A percentile compares a stretch with the other conserved stretches of the same genome.
phyloP scores from a whole-genome alignment of 2,797 vertebrate species.

The Tadarida brasiliensis region DNA sequence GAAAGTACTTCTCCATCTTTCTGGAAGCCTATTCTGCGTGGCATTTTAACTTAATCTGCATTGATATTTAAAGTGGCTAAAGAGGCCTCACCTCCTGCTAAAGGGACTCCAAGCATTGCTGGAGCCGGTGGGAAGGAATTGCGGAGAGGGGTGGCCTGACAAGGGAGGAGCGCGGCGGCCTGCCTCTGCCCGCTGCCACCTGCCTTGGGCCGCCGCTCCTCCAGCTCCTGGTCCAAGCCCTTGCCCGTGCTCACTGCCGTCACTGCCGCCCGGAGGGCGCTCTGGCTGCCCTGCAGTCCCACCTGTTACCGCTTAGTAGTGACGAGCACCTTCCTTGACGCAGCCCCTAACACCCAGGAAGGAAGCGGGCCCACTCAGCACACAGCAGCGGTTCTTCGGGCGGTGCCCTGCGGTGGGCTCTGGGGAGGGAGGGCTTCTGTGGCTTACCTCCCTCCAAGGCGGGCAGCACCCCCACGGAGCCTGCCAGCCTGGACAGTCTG shows the following conservation, averaged over 20 bases:
- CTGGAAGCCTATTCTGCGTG: background rate
- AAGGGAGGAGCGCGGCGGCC: no score
- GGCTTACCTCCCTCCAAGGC: constrained; percentile 31
- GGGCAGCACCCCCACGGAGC: background rate
- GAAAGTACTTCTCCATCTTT: background rate
- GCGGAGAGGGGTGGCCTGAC: background rate
- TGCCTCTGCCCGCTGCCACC: background rate
- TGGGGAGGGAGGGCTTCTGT: constrained; percentile 9
- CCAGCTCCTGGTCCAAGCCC: constrained; percentile 52
- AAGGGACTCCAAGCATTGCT: constrained; percentile 31
- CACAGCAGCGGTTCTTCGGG: background rate
- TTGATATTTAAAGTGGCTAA: background rate
- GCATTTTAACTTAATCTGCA: constrained; percentile 4
- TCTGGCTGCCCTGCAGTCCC: background rate
- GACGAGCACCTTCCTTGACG: constrained; percentile 50
- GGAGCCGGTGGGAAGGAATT: constrained; percentile 8
- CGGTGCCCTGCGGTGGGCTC: background rate
- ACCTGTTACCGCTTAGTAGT: constrained; percentile 20
- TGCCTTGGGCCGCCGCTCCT: background rate
- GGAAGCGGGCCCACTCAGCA: background rate
- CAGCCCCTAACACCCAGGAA: background rate
- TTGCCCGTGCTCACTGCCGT: constrained; percentile 58
- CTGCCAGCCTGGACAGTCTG: constrained; percentile 23
- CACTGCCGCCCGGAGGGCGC: constrained; percentile 26
- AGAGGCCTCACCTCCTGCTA: background rate